Conservation (phyloP, 2,888 invertebrate species). For the Leistus spinibarbis region DNA sequence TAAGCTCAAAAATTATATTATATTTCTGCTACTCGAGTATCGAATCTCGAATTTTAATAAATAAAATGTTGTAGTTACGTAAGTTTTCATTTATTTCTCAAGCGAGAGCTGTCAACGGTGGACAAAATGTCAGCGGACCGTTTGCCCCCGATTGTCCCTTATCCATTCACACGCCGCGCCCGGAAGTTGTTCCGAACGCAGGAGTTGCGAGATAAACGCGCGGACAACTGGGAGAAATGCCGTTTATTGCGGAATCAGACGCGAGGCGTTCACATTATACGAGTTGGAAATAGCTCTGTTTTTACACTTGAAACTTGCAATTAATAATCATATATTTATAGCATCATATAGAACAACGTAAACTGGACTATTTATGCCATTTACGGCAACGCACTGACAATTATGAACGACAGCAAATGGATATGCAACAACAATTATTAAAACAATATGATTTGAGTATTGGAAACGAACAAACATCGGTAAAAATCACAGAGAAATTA, state of each 20-base stretch:
- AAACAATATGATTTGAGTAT: slow-evolving; percentile 3
- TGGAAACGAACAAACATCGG: slow-evolving; percentile 1
- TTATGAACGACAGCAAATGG: slow-evolving; percentile 22
- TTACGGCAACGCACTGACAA: slow-evolving; percentile 26
- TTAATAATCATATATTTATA: neutral
- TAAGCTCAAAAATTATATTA: neutral
- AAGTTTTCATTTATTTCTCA: no score
- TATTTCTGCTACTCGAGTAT: neutral
- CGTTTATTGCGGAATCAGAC: neutral
- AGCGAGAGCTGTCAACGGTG: no score
- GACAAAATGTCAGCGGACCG: neutral
- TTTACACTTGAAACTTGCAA: neutral
- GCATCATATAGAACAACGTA: neutral
- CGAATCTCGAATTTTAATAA: neutral
- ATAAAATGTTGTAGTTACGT: no score
- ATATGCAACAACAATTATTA: slow-evolving; percentile 24
- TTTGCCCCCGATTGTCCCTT: neutral
- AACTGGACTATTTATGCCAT: slow-evolving; percentile 25
- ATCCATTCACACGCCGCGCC: neutral
- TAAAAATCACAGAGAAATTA: slow-evolving; percentile 33
- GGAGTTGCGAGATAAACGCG: neutral
- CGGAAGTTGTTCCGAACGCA: neutral
- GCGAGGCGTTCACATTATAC: neutral
- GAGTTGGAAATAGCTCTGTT: no score
- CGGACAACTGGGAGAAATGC: neutral